Base-by-base conservation (phyloP, 1,140 invertebrate species). In the Thrips palmi region DNA sequence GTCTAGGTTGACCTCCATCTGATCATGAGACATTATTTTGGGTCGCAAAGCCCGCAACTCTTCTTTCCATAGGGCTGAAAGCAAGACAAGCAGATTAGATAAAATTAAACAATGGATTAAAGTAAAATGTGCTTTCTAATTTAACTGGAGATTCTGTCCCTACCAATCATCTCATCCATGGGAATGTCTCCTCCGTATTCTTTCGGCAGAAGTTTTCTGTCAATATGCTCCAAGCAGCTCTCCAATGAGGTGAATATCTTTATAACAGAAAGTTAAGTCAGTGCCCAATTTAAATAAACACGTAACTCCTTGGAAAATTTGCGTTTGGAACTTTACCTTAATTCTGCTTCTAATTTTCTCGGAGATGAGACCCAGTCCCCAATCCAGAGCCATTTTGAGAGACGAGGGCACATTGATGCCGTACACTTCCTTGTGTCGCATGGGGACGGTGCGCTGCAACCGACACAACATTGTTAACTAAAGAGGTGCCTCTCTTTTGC, bases 101-200 rank as follows among this genome's bases (percentile, higher is more conserved):
- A 33, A 8, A 6, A n/a, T 33, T 11, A 33, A 39, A 31, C 23
- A 5, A 21, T 39, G 19, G 22, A 39, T 32, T 39, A 22, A 39
- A 32, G 30, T 15, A 31, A 21, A 11, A 12, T 12, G 23, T 39
- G 7, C 15, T 23, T 10, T 17, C 14, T 38, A 14, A 17, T 34
- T 29, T 24, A 23, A 21, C 27, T 34, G 17, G 23, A 35, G 20
- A 28, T 27, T 37, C 33, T 21, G 33, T n/a, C n/a, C 53, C 63
- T 53, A 84, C 81, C 70, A 43, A 84, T 84, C 79, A 86, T 84
- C 52, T 81, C 71, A 23, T 68, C 65, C 74, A 84, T 79, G 0
- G 79, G 78, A 57, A 80, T 75, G 5, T 59, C 67, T 1, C 80
- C 80, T 11, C 80, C 80, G 51, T 84, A 85, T 51, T 86, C 82